phyloP scores from a whole-genome alignment of 2,113 vertebrate genomes.

The Antigone vipio region DNA sequence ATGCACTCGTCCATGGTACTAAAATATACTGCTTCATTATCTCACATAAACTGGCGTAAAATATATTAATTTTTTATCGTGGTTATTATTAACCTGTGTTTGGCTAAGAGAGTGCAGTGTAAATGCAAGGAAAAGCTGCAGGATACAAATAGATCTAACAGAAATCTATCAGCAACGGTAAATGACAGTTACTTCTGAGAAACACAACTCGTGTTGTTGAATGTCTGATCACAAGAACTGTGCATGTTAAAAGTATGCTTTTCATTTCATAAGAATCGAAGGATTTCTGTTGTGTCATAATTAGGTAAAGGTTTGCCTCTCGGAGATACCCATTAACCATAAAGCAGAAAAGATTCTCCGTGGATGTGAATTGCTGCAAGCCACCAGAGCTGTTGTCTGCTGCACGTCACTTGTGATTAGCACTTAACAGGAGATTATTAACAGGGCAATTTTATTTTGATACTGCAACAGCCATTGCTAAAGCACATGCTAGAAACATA shows the following conservation, averaged over 20 bases:
- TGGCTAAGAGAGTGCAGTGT: not conserved
- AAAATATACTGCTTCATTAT: not conserved
- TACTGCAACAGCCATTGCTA: not conserved
- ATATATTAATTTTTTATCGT: not conserved
- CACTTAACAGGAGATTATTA: not conserved
- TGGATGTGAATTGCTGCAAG: not conserved
- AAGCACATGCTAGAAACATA: not conserved
- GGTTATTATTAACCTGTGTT: not conserved
- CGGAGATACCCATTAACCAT: not conserved
- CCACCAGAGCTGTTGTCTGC: not conserved
- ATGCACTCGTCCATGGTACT: not conserved
- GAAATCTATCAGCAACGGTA: not conserved
- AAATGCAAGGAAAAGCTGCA: not conserved
- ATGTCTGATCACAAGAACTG: not conserved
- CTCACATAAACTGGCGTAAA: not conserved
- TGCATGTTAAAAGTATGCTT: rapidly evolving
- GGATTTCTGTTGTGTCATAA: not conserved
- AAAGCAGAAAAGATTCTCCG: not conserved
- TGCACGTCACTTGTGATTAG: not conserved
- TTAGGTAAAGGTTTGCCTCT: not conserved
- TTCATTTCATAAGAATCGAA: not conserved
- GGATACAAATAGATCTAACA: not conserved
- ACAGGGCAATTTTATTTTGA: not conserved
- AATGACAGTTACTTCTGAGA: not conserved
- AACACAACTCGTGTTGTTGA: not conserved